Base-by-base conservation (phyloP, 2,797 vertebrate genomes). In the Propithecus deckenii region DNA sequence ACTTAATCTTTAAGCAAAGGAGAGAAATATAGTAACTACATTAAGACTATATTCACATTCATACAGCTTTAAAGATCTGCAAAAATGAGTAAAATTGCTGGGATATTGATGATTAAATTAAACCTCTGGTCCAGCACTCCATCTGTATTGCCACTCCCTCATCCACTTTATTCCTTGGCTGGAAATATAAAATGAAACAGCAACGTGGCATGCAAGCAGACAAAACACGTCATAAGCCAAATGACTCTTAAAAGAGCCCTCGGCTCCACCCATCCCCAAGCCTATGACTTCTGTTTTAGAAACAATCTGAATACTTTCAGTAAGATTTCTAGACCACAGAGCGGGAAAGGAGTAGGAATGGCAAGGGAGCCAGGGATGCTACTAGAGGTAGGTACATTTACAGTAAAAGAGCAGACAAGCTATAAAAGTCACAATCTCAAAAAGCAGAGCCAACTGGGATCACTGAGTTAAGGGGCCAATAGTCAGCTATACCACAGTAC, bases 141-240 rank as follows among this genome's bases (percentile, higher is more conserved):
- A 65, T 75, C 76, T 32, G 59, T 48, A 93, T 69, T 65, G 25
- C 71, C 30, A 59, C 32, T 59, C 55, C 23, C 32, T 67, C 18
- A 61, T 63, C 28, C 25, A 52, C 75, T 69, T 75, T n/a, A 67
- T 38, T 89, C 48, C 59, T 79, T 92, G 92, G 92, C 81, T 78
- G 14, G 76, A 98, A 93, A 92, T 61, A 81, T 13, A 91, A 91
- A 86, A 59, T 25, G 76, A 89, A 96, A 95, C 23, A 69, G 67
- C 75, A 87, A 75, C 48, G 35, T 2, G 76, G 74, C 86, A 91
- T 9, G 25, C 28, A 80, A 81, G 52, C 6, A 89, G 85, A 95
- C 90, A 83, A 79, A 97, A 97, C 75, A 67, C 17, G 57, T 79
- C 83, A 80, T 46, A 89, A 69, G 52, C 80, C 87, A 80, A 52